phyloP scores from a whole-genome alignment of 2,797 vertebrate genomes.

The Sphaeramia orbicularis region DNA sequence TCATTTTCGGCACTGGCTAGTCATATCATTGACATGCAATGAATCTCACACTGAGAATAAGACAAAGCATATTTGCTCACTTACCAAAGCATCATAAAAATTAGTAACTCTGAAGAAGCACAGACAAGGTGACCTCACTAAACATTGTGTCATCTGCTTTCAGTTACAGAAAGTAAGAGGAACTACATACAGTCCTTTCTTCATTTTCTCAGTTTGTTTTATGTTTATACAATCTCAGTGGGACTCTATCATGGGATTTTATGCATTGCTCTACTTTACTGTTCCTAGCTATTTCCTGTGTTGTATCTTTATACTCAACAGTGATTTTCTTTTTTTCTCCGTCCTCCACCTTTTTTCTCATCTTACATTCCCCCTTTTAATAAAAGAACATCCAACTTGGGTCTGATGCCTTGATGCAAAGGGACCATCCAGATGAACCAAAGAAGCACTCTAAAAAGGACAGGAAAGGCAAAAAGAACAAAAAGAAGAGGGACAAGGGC shows the following conservation, averaged over 20 bases:
- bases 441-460: constrained; percentile 71
- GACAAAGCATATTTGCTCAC: constrained; percentile 34
- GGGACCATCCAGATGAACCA: constrained; percentile 60
- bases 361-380: constrained; percentile 44
- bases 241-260: constrained; percentile 19
- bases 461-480: constrained; percentile 84
- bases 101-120: constrained; percentile 40
- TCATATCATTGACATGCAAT: constrained; percentile 31
- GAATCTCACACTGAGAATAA: constrained; percentile 4
- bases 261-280: constrained; percentile 19
- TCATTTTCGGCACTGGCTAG: constrained; percentile 27
- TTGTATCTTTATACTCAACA: constrained; percentile 56
- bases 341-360: constrained; percentile 37
- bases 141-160: constrained; percentile 28
- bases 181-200: constrained; percentile 28
- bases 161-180: constrained; percentile 8
- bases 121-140: constrained; percentile 43
- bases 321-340: constrained; percentile 57
- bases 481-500: constrained; percentile 81
- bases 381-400: constrained; percentile 65
- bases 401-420: constrained; percentile 64
- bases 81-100: constrained; percentile 36
- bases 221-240: constrained; percentile 39
- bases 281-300: constrained; percentile 24
- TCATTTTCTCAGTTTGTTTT: constrained; percentile 45